A percentile compares a stretch with the other conserved stretches of the same genome.
Conservation (phyloP, 1,140 invertebrate genomes). For the Magallana ariakensis region DNA sequence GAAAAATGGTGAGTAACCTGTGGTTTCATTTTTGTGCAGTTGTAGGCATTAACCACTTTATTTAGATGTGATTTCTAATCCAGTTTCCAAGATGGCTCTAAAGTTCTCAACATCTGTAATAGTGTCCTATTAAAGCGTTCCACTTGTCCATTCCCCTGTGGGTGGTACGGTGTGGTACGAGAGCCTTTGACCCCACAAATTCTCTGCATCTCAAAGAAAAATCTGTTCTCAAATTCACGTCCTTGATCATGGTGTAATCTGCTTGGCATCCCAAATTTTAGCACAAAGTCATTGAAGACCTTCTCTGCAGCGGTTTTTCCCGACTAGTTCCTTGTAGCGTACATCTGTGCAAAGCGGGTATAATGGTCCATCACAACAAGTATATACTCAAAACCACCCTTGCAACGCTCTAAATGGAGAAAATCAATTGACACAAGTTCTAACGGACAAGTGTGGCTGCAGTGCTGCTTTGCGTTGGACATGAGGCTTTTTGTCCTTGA, state of each 20-base stretch:
- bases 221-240: conserved; percentile 49
- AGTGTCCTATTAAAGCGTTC: too few relatives aligned
- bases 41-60: too few relatives aligned
- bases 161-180: too few relatives aligned
- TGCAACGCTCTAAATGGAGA: conserved; percentile 42
- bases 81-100: too few relatives aligned
- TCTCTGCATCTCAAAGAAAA: conserved; percentile 24
- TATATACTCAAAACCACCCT: conserved; percentile 28
- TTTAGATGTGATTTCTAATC: too few relatives aligned
- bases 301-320: too few relatives aligned
- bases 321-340: too few relatives aligned
- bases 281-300: conserved; percentile 51
- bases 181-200: conserved; percentile 29
- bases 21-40: too few relatives aligned
- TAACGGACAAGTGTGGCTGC: conserved; percentile 46
- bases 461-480: conserved; percentile 41
- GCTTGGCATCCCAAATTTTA: conserved; percentile 57
- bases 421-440: conserved; percentile 60
- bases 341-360: too few relatives aligned
- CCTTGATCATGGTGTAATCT: conserved; percentile 53
- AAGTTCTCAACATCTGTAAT: too few relatives aligned
- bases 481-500: conserved; percentile 54
- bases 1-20: too few relatives aligned
- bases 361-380: not conserved
- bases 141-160: too few relatives aligned